Evolutionary conservation across 2,888 invertebrate genomes (phyloP), one percentile per base, ranked within the genome.

Genomic region (Stenodera caucasica): DNA sequence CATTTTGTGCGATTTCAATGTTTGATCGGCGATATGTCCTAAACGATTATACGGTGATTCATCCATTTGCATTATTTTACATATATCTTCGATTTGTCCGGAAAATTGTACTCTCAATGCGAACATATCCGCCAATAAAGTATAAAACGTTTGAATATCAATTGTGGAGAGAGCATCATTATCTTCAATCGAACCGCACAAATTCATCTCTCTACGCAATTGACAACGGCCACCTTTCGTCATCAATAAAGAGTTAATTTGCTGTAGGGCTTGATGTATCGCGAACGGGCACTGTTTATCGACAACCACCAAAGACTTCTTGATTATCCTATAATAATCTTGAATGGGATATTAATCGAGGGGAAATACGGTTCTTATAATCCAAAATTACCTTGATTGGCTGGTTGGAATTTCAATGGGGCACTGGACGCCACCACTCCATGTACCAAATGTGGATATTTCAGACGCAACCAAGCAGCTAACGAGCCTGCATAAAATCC

Each of bases 41-140:
- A 26, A 26, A 26, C 26, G 26, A 5, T 86, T 82, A 12, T 86
- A 85, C 74, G 91, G 89, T 30, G 96, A 91, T 8, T 92, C 81
- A 64, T 88, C 89, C 14, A 83, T n/a, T n/a, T n/a, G 84, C 59
- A 80, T 81, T 0, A 82, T 71, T 77, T 84, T 80, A 70, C 84
- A 82, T 76, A 87, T 82, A 11, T 86, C 86, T 29, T 93, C 85
- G 77, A 95, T 96, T 74, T 26, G 49, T 3, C 49, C 55, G 15
- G 53, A 45, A 9, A 55, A 62, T 35, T 62, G 62, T 7, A 53
- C 58, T 18, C 40, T 37, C 8, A 12, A 29, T 29, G 58, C 58
- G 49, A 58, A 62, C 5, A 12, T 30, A 14, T 14, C 40, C 6
- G 62, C 14, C 12, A 62, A 32, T n/a, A 8, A 8, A 53, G 23